Evolutionary conservation across 2,888 invertebrate genomes (phyloP).

Genomic region (Hemithea aestivaria): DNA sequence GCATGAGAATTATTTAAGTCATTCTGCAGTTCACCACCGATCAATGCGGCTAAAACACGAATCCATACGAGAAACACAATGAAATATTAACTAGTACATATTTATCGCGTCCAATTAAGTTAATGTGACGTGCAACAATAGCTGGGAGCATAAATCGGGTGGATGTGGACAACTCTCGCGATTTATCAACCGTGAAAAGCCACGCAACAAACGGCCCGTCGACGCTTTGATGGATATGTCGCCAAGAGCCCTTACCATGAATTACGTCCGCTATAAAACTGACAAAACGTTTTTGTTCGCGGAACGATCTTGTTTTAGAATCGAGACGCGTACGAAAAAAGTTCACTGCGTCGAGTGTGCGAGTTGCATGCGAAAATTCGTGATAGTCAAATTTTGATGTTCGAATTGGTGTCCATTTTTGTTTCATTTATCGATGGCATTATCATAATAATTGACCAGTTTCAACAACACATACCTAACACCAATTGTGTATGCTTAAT

Average conservation of each 20-base stretch:
- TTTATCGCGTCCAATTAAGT: slow-evolving; percentile 47
- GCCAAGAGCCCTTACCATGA: slow-evolving; percentile 67
- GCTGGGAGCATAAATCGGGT: slow-evolving; percentile 60
- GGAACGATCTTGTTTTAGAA: slow-evolving; percentile 34
- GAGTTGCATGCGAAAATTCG: slow-evolving; percentile 16
- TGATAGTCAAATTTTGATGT: slow-evolving; percentile 10
- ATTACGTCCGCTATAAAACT: slow-evolving; percentile 50
- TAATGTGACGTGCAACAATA: slow-evolving; percentile 57
- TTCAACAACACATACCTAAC: too few relatives aligned
- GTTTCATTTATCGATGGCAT: too few relatives aligned
- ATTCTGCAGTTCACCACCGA: too few relatives aligned
- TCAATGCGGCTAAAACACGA: too few relatives aligned
- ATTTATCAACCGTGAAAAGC: slow-evolving; percentile 73
- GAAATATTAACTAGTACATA: slow-evolving; percentile 13
- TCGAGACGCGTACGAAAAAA: slow-evolving; percentile 24
- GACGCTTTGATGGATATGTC: slow-evolving; percentile 74
- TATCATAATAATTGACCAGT: too few relatives aligned
- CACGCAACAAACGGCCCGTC: slow-evolving; percentile 74
- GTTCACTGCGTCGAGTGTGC: slow-evolving; percentile 14
- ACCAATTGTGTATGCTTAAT: too few relatives aligned
- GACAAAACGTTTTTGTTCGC: slow-evolving; percentile 40
- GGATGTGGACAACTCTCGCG: slow-evolving; percentile 70
- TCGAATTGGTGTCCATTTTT: too few relatives aligned
- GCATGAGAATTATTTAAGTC: too few relatives aligned
- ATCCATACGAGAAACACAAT: background rate